Conservation (phyloP, 2,113 vertebrate species). For the Irena cyanogastra region DNA sequence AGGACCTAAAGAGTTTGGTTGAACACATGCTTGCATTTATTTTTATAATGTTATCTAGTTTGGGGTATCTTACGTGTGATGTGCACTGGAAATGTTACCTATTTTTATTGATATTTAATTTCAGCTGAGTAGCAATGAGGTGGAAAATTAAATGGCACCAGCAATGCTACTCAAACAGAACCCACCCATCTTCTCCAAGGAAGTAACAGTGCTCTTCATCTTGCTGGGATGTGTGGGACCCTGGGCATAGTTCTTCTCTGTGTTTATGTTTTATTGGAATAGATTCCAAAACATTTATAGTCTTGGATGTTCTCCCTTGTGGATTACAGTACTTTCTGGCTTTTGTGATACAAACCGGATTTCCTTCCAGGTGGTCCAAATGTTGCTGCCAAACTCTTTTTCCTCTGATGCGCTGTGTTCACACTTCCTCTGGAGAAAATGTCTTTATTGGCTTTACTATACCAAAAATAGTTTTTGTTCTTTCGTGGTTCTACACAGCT, state of each 20-base stretch:
- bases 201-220: not conserved
- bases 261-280: not conserved
- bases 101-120: not conserved
- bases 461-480: not conserved
- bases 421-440: not conserved
- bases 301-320: not conserved
- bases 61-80: not conserved
- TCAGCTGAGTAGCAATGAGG: not conserved
- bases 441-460: not conserved
- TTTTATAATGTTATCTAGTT: not conserved
- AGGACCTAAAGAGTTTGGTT: not conserved
- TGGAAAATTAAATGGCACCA: not conserved
- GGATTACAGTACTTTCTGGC: not conserved
- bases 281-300: not conserved
- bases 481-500: not conserved
- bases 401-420: not conserved
- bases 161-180: not conserved
- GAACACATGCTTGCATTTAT: not conserved
- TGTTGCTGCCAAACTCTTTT: not conserved
- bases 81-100: not conserved
- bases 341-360: not conserved
- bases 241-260: not conserved
- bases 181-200: not conserved
- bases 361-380: not conserved
- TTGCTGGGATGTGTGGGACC: not conserved